phyloP scores from a whole-genome alignment of 2,113 vertebrate species.

The Cranoglanis bouderius region DNA sequence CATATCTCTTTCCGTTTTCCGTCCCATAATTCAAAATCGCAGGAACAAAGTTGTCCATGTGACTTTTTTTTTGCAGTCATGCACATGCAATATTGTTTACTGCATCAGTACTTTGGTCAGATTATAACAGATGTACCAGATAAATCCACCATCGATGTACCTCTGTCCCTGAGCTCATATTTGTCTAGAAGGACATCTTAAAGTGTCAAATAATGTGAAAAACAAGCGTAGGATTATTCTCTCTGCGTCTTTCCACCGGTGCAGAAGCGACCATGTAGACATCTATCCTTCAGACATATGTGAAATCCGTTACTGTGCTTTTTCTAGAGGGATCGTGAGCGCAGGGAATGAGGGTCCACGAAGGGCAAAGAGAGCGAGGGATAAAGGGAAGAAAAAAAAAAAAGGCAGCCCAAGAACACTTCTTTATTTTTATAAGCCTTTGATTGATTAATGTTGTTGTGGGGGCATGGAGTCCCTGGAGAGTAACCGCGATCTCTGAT shows the following conservation, averaged over 20 bases:
- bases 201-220: conserved; percentile 56
- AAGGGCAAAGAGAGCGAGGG: conserved; percentile 1
- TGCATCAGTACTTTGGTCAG: conserved; percentile 11
- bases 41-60: conserved; percentile 10
- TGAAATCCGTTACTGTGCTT: conserved; percentile 71
- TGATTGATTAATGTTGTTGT: conserved; percentile 81
- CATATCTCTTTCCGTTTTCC: not conserved
- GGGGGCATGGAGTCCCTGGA: conserved; percentile 71
- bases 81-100: not conserved
- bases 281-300: conserved; percentile 73
- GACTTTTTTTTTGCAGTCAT: not conserved
- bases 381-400: conserved; percentile 67
- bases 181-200: conserved; percentile 37
- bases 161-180: conserved; percentile 33
- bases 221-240: conserved; percentile 62
- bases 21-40: conserved; percentile 15
- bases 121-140: conserved; percentile 38
- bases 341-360: conserved; percentile 52
- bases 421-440: conserved; percentile 58
- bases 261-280: conserved; percentile 62
- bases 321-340: conserved; percentile 66
- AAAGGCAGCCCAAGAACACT: conserved; percentile 55
- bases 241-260: conserved; percentile 55
- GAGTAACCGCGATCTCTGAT: conserved; percentile 79
- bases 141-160: conserved; percentile 37